phyloP scores from a whole-genome alignment of 2,888 invertebrate species.

The Mellilla xanthometata region DNA sequence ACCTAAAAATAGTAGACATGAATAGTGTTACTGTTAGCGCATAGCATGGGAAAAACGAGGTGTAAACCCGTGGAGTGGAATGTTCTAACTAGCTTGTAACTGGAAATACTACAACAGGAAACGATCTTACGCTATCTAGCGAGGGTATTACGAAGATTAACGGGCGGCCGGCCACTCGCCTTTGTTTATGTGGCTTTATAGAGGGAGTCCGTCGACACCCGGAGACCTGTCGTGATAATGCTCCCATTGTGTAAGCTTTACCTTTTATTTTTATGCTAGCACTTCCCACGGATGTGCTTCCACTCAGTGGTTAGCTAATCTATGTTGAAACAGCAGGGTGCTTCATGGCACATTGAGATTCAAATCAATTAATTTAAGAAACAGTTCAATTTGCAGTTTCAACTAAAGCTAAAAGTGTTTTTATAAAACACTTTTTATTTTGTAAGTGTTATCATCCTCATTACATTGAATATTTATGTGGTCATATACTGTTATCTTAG shows the following conservation, averaged over 20 bases:
- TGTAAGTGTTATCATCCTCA: background rate
- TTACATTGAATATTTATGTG: slow-evolving; percentile 4
- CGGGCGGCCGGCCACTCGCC: slow-evolving; percentile 35
- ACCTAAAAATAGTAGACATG: background rate
- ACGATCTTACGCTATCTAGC: slow-evolving; percentile 36
- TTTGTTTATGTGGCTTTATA: slow-evolving; percentile 36
- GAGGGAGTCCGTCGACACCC: slow-evolving; percentile 30
- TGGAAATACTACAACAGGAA: slow-evolving; percentile 50
- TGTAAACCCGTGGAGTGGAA: slow-evolving; percentile 45
- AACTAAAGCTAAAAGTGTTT: too few relatives aligned
- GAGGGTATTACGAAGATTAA: slow-evolving; percentile 44
- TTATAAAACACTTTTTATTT: background rate
- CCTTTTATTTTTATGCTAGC: slow-evolving; percentile 17
- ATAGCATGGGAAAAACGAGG: slow-evolving; percentile 34
- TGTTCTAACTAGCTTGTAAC: slow-evolving; percentile 45
- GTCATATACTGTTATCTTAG: slow-evolving; percentile 11
- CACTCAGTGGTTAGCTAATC: slow-evolving; percentile 1
- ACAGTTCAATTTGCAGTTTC: too few relatives aligned
- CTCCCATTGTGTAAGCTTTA: slow-evolving; percentile 24
- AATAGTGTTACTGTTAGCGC: background rate
- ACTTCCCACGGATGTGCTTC: slow-evolving; percentile 5
- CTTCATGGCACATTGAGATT: slow-evolving; percentile 3
- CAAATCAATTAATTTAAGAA: background rate
- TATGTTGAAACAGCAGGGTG: slow-evolving; percentile 1
- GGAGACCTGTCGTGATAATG: slow-evolving; percentile 33